These are phyloP conservation scores for Axis porcinus DNA, from an alignment of 2,113 vertebrate genomes.

Conservation along the genomic window DNA sequence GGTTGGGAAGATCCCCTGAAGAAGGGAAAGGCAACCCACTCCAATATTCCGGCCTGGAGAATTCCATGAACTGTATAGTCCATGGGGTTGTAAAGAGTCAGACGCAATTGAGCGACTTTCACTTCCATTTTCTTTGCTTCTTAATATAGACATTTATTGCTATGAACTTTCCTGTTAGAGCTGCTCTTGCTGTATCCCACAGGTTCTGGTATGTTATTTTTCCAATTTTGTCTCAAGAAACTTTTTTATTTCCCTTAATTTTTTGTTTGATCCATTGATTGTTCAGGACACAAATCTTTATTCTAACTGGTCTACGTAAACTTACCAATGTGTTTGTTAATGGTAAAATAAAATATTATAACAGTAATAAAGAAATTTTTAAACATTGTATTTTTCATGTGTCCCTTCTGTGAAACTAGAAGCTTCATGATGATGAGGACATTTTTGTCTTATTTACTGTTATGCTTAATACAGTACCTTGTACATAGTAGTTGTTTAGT, in stretches of 20 bases:
- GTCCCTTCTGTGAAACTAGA: background rate
- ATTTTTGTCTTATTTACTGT: conserved; percentile 32
- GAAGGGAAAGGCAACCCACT: background rate
- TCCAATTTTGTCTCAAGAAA: background rate
- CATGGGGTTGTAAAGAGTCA: background rate
- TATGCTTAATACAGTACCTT: background rate
- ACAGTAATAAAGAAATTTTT: background rate
- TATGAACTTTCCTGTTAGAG: background rate
- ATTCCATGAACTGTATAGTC: background rate
- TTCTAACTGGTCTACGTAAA: conserved; percentile 15
- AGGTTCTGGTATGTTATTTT: background rate
- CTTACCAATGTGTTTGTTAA: background rate
- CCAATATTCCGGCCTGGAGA: background rate
- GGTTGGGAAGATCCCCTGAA: background rate
- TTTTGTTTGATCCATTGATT: background rate
- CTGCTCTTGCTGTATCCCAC: background rate
- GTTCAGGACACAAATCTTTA: background rate
- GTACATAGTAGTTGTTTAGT: background rate
- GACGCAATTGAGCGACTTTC: background rate
- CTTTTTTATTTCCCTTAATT: background rate
- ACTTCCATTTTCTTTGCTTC: background rate
- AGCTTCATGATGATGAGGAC: background rate
- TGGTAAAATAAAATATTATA: conserved; percentile 5
- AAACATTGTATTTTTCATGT: background rate
- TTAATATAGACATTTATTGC: background rate